phyloP scores from a whole-genome alignment of 2,888 invertebrate genomes.

The Drosophila mettleri region DNA sequence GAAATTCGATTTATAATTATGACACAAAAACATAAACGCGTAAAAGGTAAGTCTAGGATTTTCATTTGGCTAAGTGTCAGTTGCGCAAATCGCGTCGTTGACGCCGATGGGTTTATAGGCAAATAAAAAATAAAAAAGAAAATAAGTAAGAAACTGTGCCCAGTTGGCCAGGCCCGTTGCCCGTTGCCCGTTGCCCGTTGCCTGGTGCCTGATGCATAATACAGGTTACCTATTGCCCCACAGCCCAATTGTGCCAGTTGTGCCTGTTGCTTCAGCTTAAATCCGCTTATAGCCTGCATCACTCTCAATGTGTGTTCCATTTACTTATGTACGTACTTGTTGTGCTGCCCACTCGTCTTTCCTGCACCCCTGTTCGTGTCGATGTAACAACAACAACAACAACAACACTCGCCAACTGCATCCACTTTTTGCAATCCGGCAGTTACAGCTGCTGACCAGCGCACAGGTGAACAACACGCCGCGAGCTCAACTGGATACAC shows the following conservation, averaged over 20 bases:
- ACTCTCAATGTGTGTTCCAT: conserved; percentile 20
- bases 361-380: conserved; percentile 23
- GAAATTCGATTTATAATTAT: conserved; percentile 67
- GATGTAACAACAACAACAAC: conserved; percentile 28
- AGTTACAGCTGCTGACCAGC: conserved; percentile 64
- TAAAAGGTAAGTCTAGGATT: conserved; percentile 72
- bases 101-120: conserved; percentile 22
- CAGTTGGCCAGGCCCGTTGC: conserved; percentile 6
- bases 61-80: conserved; percentile 46
- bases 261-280: conserved; percentile 31
- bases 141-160: conserved; percentile 13
- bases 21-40: conserved; percentile 23
- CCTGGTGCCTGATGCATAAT: conserved; percentile 14
- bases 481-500: conserved; percentile 86
- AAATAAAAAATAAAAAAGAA: no score
- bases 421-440: conserved; percentile 67
- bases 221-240: conserved; percentile 25
- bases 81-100: conserved; percentile 32
- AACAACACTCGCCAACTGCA: conserved; percentile 38
- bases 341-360: conserved; percentile 38
- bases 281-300: conserved; percentile 28
- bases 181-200: background rate
- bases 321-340: conserved; percentile 22
- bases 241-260: conserved; percentile 22
- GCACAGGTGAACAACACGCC: conserved; percentile 77